phyloP scores from a whole-genome alignment of 2,113 vertebrate species.

The Podiceps cristatus region DNA sequence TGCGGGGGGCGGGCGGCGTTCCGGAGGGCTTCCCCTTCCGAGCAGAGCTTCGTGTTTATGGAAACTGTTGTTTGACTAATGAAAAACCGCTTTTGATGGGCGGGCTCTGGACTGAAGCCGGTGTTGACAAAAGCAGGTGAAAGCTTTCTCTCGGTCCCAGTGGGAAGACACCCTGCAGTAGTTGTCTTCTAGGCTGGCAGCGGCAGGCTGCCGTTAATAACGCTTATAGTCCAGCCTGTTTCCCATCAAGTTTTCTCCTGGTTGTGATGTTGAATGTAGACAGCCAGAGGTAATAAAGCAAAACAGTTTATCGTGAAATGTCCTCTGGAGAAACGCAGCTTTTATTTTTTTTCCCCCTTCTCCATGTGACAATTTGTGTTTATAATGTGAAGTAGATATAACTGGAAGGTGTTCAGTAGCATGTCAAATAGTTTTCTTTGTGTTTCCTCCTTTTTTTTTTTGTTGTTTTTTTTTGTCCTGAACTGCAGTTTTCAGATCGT shows the following conservation, averaged over 20 bases:
- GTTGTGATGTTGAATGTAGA: neutral
- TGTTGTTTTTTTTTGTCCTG: too few species aligned
- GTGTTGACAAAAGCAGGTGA: neutral
- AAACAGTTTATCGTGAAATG: neutral
- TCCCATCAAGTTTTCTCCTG: neutral
- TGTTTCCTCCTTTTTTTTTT: too few species aligned
- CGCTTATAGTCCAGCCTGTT: neutral
- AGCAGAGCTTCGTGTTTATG: neutral
- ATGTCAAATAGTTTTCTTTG: neutral
- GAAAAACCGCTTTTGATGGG: neutral
- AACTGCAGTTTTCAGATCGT: neutral
- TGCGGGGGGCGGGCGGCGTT: fast-evolving
- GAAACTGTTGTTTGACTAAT: neutral
- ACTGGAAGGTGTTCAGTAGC: neutral
- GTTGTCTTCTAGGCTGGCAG: neutral
- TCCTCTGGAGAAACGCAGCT: neutral
- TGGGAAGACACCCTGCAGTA: fast-evolving
- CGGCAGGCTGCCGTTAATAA: neutral
- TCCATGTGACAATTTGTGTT: neutral
- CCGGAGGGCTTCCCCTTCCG: fast-evolving
- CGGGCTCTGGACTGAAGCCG: neutral
- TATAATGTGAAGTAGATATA: too few species aligned
- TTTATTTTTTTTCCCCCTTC: neutral
- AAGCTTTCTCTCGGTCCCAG: neutral
- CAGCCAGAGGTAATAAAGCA: neutral